Conservation (phyloP, 2,888 invertebrate genomes). For the Brachylomia viminalis region DNA sequence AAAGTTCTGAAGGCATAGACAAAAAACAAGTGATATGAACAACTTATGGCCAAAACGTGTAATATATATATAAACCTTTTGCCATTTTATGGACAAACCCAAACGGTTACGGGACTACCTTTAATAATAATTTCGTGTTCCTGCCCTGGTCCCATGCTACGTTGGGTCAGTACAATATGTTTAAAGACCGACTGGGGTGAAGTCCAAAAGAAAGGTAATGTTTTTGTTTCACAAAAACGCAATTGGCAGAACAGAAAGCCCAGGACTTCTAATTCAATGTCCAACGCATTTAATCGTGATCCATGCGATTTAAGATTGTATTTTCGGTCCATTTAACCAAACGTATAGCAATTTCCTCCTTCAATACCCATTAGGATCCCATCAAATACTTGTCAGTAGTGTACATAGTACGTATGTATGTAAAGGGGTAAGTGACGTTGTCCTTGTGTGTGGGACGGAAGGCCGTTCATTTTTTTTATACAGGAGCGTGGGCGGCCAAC, state of each 20-base stretch:
- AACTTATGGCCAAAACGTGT: neutral
- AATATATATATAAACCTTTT: neutral
- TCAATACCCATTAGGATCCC: constrained; percentile 42
- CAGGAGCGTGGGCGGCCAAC: constrained; percentile 21
- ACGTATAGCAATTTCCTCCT: constrained; percentile 46
- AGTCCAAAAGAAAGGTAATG: neutral
- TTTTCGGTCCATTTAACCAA: constrained; percentile 32
- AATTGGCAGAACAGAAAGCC: neutral
- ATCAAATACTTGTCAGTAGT: constrained; percentile 50
- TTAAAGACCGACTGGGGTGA: neutral
- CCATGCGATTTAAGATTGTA: constrained; percentile 36
- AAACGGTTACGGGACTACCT: neutral
- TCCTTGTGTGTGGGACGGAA: constrained; percentile 29
- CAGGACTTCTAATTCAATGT: neutral
- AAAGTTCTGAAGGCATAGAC: neutral
- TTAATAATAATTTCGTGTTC: neutral
- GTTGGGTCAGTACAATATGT: neutral
- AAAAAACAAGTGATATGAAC: neutral
- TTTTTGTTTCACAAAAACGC: neutral
- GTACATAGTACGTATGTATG: constrained; percentile 6
- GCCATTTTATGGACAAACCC: neutral
- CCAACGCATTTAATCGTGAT: constrained; percentile 8
- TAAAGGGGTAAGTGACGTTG: neutral
- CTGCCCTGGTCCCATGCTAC: neutral
- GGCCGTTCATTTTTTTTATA: constrained; percentile 44